phyloP scores from a whole-genome alignment of 2,888 invertebrate genomes.

The Dioctria linearis region DNA sequence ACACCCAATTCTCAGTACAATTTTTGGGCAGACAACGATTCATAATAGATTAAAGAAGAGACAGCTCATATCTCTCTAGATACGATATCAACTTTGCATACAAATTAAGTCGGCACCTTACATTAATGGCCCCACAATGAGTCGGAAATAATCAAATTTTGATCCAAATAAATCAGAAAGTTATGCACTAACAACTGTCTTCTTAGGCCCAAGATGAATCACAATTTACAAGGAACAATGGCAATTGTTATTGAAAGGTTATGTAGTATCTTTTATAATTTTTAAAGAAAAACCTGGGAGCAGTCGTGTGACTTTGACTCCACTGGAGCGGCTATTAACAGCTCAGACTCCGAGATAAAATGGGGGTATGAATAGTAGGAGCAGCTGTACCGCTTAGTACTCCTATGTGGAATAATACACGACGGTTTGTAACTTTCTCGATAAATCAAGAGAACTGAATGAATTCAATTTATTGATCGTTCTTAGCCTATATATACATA shows the following conservation, averaged over 20 bases:
- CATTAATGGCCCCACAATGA: constrained; percentile 8
- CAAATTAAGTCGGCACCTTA: not conserved
- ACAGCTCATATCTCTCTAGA: not conserved
- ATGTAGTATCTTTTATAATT: too few species aligned
- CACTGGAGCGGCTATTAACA: too few species aligned
- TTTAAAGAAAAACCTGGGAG: too few species aligned
- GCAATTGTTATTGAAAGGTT: constrained; percentile 19
- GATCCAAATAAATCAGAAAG: constrained; percentile 30
- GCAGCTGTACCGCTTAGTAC: too few species aligned
- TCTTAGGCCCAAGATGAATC: constrained; percentile 16
- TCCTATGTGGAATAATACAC: too few species aligned
- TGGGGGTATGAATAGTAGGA: too few species aligned
- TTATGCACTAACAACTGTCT: not conserved
- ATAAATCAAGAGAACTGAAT: too few species aligned
- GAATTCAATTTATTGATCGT: too few species aligned
- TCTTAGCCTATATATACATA: too few species aligned
- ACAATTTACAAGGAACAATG: constrained; percentile 9
- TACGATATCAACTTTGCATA: constrained; percentile 26
- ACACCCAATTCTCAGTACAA: constrained; percentile 17
- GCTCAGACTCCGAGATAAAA: too few species aligned
- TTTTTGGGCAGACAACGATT: not conserved
- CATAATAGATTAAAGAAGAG: not conserved
- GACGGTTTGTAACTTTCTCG: too few species aligned
- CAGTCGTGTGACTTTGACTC: too few species aligned
- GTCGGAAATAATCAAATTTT: constrained; percentile 19